phyloP scores from a whole-genome alignment of 2,113 vertebrate genomes.

The Tragelaphus imberbis region DNA sequence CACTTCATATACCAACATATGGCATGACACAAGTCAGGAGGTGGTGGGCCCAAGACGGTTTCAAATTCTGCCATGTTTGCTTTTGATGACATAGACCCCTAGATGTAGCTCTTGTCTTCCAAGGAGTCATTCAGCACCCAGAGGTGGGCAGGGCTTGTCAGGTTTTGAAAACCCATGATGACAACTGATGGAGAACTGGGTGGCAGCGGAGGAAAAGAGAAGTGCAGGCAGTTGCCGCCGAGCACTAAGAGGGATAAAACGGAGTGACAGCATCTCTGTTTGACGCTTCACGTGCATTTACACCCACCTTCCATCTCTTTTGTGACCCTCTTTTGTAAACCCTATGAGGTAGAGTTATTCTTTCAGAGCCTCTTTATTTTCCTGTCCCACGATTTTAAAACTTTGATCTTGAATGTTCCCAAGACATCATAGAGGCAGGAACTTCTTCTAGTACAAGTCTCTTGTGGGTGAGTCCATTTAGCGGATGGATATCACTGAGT shows the following conservation, averaged over 20 bases:
- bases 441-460: background rate
- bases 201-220: rapidly evolving
- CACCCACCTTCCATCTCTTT: background rate
- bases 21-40: slow-evolving; percentile 88
- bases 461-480: background rate
- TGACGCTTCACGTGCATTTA: background rate
- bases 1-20: slow-evolving; percentile 88
- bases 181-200: background rate
- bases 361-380: background rate
- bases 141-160: slow-evolving; percentile 88
- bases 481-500: background rate
- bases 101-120: slow-evolving; percentile 93
- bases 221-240: rapidly evolving
- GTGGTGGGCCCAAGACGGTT: slow-evolving; percentile 83
- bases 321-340: background rate
- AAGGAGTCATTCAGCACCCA: slow-evolving; percentile 93
- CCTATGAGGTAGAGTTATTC: background rate
- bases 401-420: background rate
- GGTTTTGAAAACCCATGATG: slow-evolving; percentile 93
- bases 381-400: background rate
- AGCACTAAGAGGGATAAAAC: background rate
- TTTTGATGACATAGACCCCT: slow-evolving; percentile 95
- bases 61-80: slow-evolving; percentile 94
- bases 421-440: background rate
- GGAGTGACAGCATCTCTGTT: background rate